A percentile compares a stretch with the other conserved stretches of the same genome.
Evolutionary conservation across 1,140 invertebrate species (phyloP).

Genomic region (Pogonomyrmex barbatus): DNA sequence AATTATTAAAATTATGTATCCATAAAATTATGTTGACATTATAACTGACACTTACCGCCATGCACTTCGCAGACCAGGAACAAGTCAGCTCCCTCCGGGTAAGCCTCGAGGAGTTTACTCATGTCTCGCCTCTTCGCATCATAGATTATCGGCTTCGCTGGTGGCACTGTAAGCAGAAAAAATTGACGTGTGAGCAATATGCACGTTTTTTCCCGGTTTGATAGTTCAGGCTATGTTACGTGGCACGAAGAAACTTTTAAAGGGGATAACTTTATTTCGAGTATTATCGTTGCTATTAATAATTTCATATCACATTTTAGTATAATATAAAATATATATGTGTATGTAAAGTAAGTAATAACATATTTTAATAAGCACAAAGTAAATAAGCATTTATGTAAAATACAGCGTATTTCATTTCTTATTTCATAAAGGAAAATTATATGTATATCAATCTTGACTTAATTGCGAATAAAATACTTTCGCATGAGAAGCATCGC

Average conservation of each 20-base stretch:
- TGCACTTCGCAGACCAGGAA: constrained; percentile 94
- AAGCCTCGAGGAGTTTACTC: constrained; percentile 93
- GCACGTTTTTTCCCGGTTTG: constrained; percentile 5
- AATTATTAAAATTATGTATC: background rate
- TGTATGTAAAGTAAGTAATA: constrained; percentile 5
- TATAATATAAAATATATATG: background rate
- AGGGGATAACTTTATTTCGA: background rate
- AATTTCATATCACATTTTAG: background rate
- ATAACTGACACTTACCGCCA: constrained; percentile 90
- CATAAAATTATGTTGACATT: constrained; percentile 21
- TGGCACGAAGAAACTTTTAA: background rate
- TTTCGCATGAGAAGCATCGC: background rate
- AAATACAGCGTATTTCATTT: background rate
- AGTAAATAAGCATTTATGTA: background rate
- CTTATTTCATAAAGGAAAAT: background rate
- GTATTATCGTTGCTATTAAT: background rate
- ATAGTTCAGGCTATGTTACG: background rate
- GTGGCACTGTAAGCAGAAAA: constrained; percentile 90
- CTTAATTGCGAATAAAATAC: background rate
- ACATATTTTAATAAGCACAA: background rate
- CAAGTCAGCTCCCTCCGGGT: constrained; percentile 94
- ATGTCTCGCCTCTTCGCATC: constrained; percentile 92
- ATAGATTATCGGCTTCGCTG: constrained; percentile 94
- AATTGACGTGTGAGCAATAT: constrained; percentile 2
- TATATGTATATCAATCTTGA: background rate